Base-by-base conservation (phyloP, 2,113 vertebrate species). In the Lampris incognitus region DNA sequence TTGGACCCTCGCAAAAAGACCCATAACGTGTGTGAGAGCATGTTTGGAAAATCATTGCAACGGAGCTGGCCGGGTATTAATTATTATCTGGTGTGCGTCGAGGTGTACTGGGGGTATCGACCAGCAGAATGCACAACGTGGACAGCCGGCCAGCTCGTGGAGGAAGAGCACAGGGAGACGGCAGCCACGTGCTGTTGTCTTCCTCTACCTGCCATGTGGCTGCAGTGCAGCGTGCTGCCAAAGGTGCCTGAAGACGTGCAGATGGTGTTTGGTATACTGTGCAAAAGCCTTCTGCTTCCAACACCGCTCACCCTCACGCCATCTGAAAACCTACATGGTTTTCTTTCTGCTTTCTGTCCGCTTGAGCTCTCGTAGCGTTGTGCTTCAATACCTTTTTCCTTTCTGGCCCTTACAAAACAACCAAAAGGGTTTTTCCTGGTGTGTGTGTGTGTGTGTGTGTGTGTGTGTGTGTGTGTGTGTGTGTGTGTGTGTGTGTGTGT, bases 181-280 rank as follows among this genome's bases (percentile, higher is more conserved):
- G 13, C 51, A 54, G 51, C 13, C 51, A 46, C 10, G 4, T 4
- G 51, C n/a, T 54, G 10, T 54, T 60, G 56, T 54, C 49, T 52
- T 55, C 49, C 70, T 24, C 24, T 46, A 67, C 61, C 52, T 70
- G 60, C 8, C 44, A 42, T 56, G 70, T 36, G 68, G 72, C 58
- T 55, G 11, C 11, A 7, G 44, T 40, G 62, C 75, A 74, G 9
- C 61, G 65, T 48, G 49, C 38, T 41, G 49, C 40, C 55, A 9
- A 74, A 83, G 64, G 3, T 49, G 44, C 74, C 52, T 46, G 36
- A 38, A 66, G 69, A 44, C n/a, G 3, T 71, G 10, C 76, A 73
- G 46, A 62, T 69, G 67, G 36, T 82, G 60, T 66, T 88, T 87
- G 73, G 65, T 79, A 82, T 85, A 59, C 74, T 57, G 69, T 77